Evolutionary conservation across 2,113 vertebrate genomes (phyloP), one percentile per base, ranked within the genome.

Genomic region (Potamarius usumacintae): DNA sequence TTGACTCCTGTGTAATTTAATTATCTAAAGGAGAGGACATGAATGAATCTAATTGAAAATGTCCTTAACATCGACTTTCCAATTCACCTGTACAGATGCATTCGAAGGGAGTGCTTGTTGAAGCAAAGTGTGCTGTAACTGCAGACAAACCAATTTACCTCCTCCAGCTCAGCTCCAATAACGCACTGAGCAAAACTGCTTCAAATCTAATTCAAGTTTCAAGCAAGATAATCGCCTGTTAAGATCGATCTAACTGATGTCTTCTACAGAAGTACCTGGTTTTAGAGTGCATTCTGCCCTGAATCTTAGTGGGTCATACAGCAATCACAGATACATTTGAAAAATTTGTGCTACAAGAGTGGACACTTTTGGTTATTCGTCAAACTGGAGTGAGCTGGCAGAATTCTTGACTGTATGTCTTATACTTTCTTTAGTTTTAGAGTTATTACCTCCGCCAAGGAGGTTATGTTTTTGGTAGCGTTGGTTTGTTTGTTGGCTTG

Each of bases 201-300:
- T 82, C 12, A 82, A n/a, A 82, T 82, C 69, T 57, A 83, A 87
- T 87, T 77, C 48, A 57, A 74, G 63, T 65, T 83, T 87, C 81
- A 72, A 63, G 22, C 62, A 48, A 69, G 4, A 52, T 20, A 76
- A 72, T 71, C 53, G 86, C 82, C 57, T 83, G 27, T 83, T 52
- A 63, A 83, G 48, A 27, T 71, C 42, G 18, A 53, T 76, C 42
- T 76, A 76, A 76, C 81, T 22, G 69, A 83, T 80, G 27, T 53
- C 22, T 65, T 58, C 76, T 55, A 69, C 48, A 74, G 71, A 48
- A 74, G 34, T 22, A 18, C 25, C 8, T 82, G 80, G 62, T 52
- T 82, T 74, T 50, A 80, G 48, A 78, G 55, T 65, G n/a, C 42
- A 17, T 55, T 55, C 27, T 48, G 18, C 22, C 67, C 71, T 67